Evolutionary conservation across 2,113 vertebrate genomes (phyloP).

Genomic region (Mixornis gularis): DNA sequence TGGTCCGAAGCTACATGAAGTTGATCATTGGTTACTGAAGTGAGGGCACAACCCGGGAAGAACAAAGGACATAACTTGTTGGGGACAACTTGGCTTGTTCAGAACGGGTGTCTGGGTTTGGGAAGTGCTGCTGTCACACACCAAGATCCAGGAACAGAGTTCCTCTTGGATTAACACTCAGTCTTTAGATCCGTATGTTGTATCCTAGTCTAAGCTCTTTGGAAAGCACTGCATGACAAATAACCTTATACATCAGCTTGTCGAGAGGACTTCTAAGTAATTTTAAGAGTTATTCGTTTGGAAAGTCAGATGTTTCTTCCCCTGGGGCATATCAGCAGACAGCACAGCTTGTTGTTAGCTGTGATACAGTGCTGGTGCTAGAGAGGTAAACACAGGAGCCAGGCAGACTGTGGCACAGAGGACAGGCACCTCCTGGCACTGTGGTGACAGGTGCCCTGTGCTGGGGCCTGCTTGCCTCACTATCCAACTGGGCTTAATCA

Average conservation of each 20-base stretch:
- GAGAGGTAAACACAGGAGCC: not conserved
- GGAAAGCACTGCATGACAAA: not conserved
- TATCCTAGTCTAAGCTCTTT: not conserved
- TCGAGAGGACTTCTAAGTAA: not conserved
- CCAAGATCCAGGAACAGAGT: not conserved
- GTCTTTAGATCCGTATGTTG: accelerated
- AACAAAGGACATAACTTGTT: not conserved
- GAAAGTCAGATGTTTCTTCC: not conserved
- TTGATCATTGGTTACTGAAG: accelerated
- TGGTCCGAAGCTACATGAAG: not conserved
- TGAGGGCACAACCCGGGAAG: not conserved
- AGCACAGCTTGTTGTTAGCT: not conserved
- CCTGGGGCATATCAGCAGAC: not conserved
- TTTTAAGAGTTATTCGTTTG: conserved; percentile 13
- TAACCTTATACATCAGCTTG: not conserved
- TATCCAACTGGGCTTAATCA: not conserved
- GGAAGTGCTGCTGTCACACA: not conserved
- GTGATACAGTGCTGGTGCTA: not conserved
- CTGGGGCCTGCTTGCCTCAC: not conserved
- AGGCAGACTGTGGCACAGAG: not conserved
- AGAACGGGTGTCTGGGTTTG: accelerated
- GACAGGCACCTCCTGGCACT: not conserved
- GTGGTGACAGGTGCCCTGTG: not conserved
- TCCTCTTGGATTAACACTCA: not conserved
- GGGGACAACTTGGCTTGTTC: not conserved